Evolutionary conservation across 2,888 invertebrate species (phyloP).

Genomic region (Apodemia duryi): DNA sequence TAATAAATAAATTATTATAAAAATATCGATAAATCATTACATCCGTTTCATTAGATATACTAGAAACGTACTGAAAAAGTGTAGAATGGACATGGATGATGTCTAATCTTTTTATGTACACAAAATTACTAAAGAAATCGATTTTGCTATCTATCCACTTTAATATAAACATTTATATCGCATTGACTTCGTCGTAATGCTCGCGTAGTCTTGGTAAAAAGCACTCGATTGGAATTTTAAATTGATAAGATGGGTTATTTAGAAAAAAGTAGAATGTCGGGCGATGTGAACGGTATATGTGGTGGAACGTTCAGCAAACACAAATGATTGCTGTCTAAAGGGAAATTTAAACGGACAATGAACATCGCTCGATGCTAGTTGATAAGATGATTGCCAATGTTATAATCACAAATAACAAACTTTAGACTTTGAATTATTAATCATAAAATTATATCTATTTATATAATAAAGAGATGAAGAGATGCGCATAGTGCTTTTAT

Average conservation of each 20-base stretch:
- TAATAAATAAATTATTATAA: background rate
- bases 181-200: constrained; percentile 53
- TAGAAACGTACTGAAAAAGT: constrained; percentile 8
- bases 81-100: constrained; percentile 16
- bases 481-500: constrained; percentile 79
- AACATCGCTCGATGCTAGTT: constrained; percentile 60
- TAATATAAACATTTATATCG: constrained; percentile 66
- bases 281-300: constrained; percentile 35
- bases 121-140: constrained; percentile 59
- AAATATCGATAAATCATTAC: constrained; percentile 3
- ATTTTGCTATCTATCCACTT: constrained; percentile 63
- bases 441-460: constrained; percentile 74
- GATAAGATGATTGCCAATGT: constrained; percentile 76
- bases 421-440: constrained; percentile 72
- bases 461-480: constrained; percentile 74
- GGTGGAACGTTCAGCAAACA: constrained; percentile 16
- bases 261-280: constrained; percentile 49
- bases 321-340: background rate
- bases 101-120: constrained; percentile 19
- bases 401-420: constrained; percentile 71
- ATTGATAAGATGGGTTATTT: constrained; percentile 45
- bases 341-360: constrained; percentile 21
- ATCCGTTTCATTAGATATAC: constrained; percentile 9
- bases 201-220: constrained; percentile 49
- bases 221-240: constrained; percentile 45